Evolutionary conservation across 2,888 invertebrate species (phyloP).

Genomic region (Metacarcinus magister): DNA sequence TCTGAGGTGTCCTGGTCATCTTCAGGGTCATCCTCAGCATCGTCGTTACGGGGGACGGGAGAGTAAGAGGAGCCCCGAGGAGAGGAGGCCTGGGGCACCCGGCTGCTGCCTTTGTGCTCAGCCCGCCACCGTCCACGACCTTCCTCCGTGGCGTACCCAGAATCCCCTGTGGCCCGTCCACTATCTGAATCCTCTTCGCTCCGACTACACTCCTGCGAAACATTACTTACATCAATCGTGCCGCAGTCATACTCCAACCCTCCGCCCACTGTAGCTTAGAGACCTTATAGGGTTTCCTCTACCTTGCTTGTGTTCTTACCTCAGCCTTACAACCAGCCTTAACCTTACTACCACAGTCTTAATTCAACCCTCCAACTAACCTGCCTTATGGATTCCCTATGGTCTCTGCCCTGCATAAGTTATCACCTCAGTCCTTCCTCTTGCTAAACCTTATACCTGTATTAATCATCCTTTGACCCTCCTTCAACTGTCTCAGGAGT

Average conservation of each 20-base stretch:
- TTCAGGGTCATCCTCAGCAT: conserved; percentile 75
- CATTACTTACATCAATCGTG: background rate
- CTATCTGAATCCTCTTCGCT: conserved; percentile 82
- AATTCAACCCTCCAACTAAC: background rate
- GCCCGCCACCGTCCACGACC: conserved; percentile 71
- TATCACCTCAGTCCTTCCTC: too few relatives aligned
- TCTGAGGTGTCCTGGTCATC: conserved; percentile 83
- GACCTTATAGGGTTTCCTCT: background rate
- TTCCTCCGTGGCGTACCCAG: conserved; percentile 81
- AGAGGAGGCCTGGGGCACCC: conserved; percentile 60
- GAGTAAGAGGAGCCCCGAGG: conserved; percentile 75
- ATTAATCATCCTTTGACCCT: too few relatives aligned
- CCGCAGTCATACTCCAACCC: background rate
- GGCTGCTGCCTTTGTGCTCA: conserved; percentile 66
- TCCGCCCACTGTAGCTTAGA: background rate
- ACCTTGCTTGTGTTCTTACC: background rate
- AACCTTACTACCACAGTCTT: background rate
- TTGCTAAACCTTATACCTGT: too few relatives aligned
- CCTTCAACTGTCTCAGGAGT: too few relatives aligned
- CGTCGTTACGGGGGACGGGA: conserved; percentile 77
- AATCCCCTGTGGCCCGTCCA: conserved; percentile 81
- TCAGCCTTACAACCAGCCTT: background rate
- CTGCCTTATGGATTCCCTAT: background rate
- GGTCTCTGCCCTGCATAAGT: background rate
- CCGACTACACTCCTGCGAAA: conserved; percentile 78